Evolutionary conservation across 1,140 invertebrate species (phyloP), one percentile per base, ranked within the genome.

Genomic region (Cotesia chilonis): DNA sequence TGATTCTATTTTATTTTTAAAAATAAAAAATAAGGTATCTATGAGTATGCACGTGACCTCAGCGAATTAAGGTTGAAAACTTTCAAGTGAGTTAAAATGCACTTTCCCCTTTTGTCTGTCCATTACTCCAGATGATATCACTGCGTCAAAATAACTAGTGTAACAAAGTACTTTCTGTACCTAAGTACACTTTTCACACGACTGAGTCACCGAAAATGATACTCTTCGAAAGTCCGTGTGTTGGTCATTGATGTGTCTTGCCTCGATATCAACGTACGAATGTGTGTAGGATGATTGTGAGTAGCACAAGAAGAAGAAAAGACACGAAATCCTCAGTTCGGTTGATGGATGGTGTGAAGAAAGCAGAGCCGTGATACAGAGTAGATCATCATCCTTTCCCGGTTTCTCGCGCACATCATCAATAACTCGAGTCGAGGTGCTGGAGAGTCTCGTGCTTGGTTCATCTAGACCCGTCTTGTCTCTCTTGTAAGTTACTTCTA

Each of bases 341-440:
- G 63, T 67, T 74, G 73, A 74, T 74, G 73, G 73, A 74, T 74
- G 67, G n/a, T 57, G 68, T 60, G 70, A 63, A 36, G 59, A 54
- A 55, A 59, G 38, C 38, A 61, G 64, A 60, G 66, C 57, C 37
- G 6, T 35, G 35, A 54, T 28, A 67, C 28, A 72, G 67, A 65
- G 63, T 66, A 51, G 35, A 61, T 61, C 35, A 17, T 54, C 51
- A 70, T 60, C 63, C 68, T 41, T 28, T 28, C 28, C 28, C 61
- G 57, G 35, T 71, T 63, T 54, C 65, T 55, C 51, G 63, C 69
- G 65, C 55, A 17, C 54, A 74, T 74, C 73, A 74, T 74, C 73
- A 74, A 74, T 74, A 71, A 74, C 65, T 67, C 54, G 41, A 67
- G 28, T 67, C 54, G 41, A 67, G 28, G 51, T 51, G 35, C 14